Evolutionary conservation across 2,113 vertebrate species (phyloP).

Genomic region (Nesospiza acunhae): DNA sequence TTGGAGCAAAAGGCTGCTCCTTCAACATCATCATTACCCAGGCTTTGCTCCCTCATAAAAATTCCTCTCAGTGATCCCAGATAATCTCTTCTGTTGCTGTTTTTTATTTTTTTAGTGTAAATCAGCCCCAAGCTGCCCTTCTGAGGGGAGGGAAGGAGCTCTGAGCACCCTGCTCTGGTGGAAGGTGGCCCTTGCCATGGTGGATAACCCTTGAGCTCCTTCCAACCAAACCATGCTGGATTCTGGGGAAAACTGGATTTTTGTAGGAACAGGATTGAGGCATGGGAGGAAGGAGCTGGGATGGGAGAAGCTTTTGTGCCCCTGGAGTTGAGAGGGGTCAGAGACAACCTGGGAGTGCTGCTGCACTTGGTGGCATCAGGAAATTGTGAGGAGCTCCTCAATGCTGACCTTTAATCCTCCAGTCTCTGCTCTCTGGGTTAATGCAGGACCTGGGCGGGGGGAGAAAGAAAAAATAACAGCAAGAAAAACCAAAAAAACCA

Average conservation of each 20-base stretch:
- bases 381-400: background rate
- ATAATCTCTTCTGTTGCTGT: background rate
- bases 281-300: background rate
- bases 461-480: background rate
- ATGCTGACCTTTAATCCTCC: background rate
- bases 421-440: rapidly evolving
- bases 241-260: background rate
- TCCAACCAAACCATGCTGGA: background rate
- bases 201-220: background rate
- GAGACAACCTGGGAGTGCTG: background rate
- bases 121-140: background rate
- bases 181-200: background rate
- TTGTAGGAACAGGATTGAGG: background rate
- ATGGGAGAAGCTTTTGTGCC: rapidly evolving
- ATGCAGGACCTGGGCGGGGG: background rate
- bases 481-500: background rate
- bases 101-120: background rate
- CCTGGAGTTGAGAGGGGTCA: background rate
- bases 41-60: background rate
- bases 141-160: background rate
- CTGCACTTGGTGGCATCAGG: rapidly evolving
- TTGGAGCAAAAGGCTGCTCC: background rate
- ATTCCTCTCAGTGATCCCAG: background rate
- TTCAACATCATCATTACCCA: slow-evolving; percentile 17
- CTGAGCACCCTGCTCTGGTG: background rate